phyloP scores from a whole-genome alignment of 2,113 vertebrate species.

The Clarias magur region DNA sequence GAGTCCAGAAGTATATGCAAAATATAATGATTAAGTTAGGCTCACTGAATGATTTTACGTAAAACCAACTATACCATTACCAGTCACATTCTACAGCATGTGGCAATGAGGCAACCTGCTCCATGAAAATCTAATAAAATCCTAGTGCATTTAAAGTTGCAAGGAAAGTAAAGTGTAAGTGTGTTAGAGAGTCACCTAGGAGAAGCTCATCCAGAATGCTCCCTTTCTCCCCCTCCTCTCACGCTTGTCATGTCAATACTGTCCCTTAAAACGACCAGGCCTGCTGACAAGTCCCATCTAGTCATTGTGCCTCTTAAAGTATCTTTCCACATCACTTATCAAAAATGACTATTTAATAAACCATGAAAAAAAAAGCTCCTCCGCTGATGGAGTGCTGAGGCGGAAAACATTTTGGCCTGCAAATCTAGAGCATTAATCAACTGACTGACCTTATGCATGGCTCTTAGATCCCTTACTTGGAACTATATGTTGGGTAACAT shows the following conservation, averaged over 20 bases:
- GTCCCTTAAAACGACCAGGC: constrained; percentile 75
- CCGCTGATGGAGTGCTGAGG: constrained; percentile 84
- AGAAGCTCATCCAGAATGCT: constrained; percentile 15
- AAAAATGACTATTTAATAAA: constrained; percentile 98
- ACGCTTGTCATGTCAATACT: constrained; percentile 71
- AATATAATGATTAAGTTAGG: neutral
- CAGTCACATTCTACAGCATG: neutral
- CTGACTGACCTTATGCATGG: constrained; percentile 79
- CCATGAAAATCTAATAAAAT: neutral
- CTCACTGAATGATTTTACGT: neutral
- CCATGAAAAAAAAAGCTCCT: constrained; percentile 97
- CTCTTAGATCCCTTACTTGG: constrained; percentile 63
- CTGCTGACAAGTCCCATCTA: constrained; percentile 84
- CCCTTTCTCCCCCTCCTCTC: constrained; percentile 34
- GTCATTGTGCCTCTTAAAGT: constrained; percentile 90
- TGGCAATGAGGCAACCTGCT: neutral
- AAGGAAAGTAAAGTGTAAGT: constrained; percentile 44
- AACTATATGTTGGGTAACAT: constrained; percentile 12
- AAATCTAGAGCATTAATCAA: constrained; percentile 84
- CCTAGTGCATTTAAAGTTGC: constrained; percentile 1
- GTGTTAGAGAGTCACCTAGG: constrained; percentile 8
- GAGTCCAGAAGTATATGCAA: neutral
- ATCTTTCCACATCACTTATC: constrained; percentile 91
- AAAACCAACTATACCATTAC: neutral
- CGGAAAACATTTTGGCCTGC: constrained; percentile 81